Conservation (phyloP, 2,888 invertebrate species). For the Erebia ligea region DNA sequence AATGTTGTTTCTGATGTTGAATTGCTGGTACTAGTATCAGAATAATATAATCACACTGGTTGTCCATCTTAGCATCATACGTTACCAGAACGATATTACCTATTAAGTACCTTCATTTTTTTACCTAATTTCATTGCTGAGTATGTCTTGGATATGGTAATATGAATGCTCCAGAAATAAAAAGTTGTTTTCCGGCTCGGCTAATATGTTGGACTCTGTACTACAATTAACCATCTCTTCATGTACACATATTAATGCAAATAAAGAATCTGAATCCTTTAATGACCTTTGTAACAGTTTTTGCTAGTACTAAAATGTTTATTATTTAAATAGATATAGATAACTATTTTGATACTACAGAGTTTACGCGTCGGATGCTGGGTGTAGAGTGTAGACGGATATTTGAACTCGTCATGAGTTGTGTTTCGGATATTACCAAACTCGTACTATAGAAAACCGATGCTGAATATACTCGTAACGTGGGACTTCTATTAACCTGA, state of each 20-base stretch:
- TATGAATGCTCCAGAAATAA: too few species aligned
- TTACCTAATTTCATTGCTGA: not conserved
- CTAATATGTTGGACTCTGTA: too few species aligned
- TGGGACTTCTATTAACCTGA: not conserved
- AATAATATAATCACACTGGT: not conserved
- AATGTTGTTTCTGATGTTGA: not conserved
- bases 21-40: not conserved
- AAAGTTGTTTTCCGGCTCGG: too few species aligned
- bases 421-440: not conserved
- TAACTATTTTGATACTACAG: not conserved
- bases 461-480: not conserved
- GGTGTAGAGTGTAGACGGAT: not conserved
- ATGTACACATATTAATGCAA: too few species aligned
- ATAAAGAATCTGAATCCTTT: too few species aligned
- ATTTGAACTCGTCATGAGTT: not conserved
- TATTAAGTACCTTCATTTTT: not conserved
- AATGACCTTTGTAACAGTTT: conserved; percentile 4
- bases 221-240: too few species aligned
- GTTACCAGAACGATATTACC: not conserved
- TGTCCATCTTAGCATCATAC: not conserved
- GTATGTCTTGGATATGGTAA: too few species aligned
- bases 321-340: too few species aligned
- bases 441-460: not conserved
- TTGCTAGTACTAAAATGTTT: too few species aligned
- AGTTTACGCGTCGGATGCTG: not conserved